A percentile compares a stretch with the other conserved stretches of the same genome.
These are phyloP conservation scores for Melieria crassipennis DNA, from an alignment of 2,888 invertebrate species.

Conservation along the genomic window DNA sequence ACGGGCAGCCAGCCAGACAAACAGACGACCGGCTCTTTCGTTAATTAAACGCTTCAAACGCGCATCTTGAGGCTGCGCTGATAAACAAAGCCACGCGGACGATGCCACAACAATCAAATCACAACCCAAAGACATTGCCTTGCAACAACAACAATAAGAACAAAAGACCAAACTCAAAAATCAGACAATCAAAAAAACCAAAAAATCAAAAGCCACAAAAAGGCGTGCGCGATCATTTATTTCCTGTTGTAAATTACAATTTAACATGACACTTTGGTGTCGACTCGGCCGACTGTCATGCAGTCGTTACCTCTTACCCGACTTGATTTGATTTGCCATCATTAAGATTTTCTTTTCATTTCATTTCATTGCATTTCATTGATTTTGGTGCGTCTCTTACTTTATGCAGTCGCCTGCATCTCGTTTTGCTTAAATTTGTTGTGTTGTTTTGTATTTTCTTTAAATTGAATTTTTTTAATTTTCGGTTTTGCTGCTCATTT, in stretches of 20 bases:
- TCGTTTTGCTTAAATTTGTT: not conserved
- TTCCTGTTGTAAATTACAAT: constrained; percentile 58
- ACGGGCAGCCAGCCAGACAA: no score
- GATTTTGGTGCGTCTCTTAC: not conserved
- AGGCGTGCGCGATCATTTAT: constrained; percentile 32
- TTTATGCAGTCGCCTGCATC: not conserved
- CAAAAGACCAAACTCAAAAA: not conserved
- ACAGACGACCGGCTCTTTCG: no score
- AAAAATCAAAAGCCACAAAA: not conserved
- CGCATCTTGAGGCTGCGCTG: no score
- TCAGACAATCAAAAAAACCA: not conserved
- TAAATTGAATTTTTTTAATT: no score
- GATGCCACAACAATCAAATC: no score
- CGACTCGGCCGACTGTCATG: not conserved
- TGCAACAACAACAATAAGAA: no score
- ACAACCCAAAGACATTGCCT: no score
- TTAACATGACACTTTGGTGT: constrained; percentile 53
- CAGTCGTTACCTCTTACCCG: not conserved
- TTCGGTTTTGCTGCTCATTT: no score
- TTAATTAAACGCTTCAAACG: no score
- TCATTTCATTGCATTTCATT: not conserved
- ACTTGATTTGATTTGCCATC: not conserved
- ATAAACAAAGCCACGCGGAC: no score
- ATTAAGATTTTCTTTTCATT: not conserved
- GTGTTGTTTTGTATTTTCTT: not conserved